phyloP scores from a whole-genome alignment of 2,797 vertebrate species.

The Epinephelus awoara region DNA sequence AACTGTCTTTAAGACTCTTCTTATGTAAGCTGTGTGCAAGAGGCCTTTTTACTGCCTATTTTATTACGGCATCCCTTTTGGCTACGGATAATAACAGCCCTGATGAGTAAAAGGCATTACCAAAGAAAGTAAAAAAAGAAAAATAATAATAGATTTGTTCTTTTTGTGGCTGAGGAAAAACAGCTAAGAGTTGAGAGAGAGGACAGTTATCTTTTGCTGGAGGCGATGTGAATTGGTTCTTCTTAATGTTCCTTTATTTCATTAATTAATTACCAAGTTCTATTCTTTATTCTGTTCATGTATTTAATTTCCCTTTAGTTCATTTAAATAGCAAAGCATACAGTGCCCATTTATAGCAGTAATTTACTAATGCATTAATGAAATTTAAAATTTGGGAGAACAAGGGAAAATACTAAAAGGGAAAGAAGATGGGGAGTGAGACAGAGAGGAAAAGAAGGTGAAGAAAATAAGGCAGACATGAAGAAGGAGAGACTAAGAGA shows the following conservation, averaged over 20 bases:
- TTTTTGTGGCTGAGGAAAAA: conserved; percentile 17
- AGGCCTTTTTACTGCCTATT: conserved; percentile 21
- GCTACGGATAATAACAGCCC: neutral
- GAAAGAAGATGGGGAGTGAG: conserved; percentile 1
- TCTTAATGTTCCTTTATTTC: conserved; percentile 33
- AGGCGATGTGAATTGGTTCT: conserved; percentile 9
- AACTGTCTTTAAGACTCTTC: conserved; percentile 31
- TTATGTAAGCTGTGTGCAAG: conserved; percentile 41
- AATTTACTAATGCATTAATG: conserved; percentile 4
- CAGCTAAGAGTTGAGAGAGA: conserved; percentile 2
- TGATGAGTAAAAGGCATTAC: neutral
- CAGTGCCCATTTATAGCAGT: neutral
- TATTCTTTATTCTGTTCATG: conserved; percentile 9
- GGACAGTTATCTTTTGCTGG: conserved; percentile 14
- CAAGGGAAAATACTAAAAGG: neutral
- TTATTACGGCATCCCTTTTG: neutral
- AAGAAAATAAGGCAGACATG: conserved; percentile 31
- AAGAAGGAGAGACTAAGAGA: conserved; percentile 28
- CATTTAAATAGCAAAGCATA: neutral
- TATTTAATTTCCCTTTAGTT: neutral
- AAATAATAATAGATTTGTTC: neutral
- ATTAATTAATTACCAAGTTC: conserved; percentile 16
- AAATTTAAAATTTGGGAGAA: neutral
- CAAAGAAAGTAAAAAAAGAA: neutral
- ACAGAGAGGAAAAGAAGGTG: conserved; percentile 2